These are phyloP conservation scores for Limnothrissa miodon DNA, from an alignment of 2,113 vertebrate genomes.

Conservation along the genomic window DNA sequence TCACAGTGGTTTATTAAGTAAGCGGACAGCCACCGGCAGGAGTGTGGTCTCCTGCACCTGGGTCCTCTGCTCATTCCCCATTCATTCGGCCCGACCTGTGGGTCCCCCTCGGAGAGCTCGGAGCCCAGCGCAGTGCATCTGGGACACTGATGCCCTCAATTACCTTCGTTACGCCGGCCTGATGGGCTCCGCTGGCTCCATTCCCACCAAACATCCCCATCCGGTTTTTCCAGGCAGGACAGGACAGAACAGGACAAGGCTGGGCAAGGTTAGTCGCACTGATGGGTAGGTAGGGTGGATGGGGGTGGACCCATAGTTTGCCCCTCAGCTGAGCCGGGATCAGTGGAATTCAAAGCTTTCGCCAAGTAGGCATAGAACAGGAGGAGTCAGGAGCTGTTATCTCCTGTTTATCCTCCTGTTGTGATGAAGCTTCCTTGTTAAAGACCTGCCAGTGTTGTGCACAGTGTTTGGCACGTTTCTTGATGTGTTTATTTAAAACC, in stretches of 20 bases:
- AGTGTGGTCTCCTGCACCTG: background rate
- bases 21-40: background rate
- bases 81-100: background rate
- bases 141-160: slow-evolving; percentile 18
- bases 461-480: background rate
- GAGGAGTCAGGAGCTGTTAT: background rate
- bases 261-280: background rate
- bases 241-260: background rate
- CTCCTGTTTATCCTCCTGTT: background rate
- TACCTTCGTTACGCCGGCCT: background rate
- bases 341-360: background rate
- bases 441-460: background rate
- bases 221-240: background rate
- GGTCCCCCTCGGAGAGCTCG: background rate
- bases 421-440: background rate
- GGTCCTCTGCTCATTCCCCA: background rate
- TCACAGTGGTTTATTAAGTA: background rate
- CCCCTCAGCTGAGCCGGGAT: background rate
- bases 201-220: background rate
- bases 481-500: background rate
- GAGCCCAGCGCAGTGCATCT: background rate
- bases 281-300: background rate
- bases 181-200: background rate
- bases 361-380: background rate
- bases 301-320: background rate